phyloP scores from a whole-genome alignment of 2,113 vertebrate genomes.

The Cyanoderma ruficeps region DNA sequence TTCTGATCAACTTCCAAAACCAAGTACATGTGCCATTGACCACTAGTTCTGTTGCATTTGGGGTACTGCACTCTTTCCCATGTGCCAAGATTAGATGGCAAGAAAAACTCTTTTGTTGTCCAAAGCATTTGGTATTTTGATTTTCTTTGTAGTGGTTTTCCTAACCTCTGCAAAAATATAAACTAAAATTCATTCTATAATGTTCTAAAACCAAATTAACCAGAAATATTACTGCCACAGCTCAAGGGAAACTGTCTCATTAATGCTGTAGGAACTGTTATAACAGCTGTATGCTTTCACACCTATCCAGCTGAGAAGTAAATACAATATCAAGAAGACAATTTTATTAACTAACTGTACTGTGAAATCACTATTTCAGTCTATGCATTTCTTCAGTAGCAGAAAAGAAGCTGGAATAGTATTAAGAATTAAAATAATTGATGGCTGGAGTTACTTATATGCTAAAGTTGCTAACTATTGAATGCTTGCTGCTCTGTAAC shows the following conservation, averaged over 20 bases:
- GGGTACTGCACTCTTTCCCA: not conserved
- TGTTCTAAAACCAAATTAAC: not conserved
- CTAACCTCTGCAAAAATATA: not conserved
- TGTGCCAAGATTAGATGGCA: not conserved
- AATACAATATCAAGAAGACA: not conserved
- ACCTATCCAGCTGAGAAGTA: not conserved
- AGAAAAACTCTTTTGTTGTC: not conserved
- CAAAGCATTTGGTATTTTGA: not conserved
- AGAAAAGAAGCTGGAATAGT: not conserved
- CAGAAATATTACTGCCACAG: not conserved
- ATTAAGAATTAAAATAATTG: conserved; percentile 22
- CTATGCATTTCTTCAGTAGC: not conserved
- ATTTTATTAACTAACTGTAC: not conserved
- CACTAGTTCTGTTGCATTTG: not conserved
- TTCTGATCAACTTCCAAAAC: not conserved
- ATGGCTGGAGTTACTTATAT: not conserved
- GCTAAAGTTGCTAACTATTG: not conserved
- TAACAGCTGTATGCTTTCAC: not conserved
- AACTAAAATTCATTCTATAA: not conserved
- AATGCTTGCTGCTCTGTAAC: not conserved
- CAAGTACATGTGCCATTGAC: not conserved
- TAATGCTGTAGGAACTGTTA: not conserved
- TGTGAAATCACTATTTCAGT: not conserved
- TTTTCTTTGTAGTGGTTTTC: not conserved
- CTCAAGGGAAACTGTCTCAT: not conserved